Base-by-base conservation (phyloP, 1,140 invertebrate genomes). In the Anastrepha obliqua region DNA sequence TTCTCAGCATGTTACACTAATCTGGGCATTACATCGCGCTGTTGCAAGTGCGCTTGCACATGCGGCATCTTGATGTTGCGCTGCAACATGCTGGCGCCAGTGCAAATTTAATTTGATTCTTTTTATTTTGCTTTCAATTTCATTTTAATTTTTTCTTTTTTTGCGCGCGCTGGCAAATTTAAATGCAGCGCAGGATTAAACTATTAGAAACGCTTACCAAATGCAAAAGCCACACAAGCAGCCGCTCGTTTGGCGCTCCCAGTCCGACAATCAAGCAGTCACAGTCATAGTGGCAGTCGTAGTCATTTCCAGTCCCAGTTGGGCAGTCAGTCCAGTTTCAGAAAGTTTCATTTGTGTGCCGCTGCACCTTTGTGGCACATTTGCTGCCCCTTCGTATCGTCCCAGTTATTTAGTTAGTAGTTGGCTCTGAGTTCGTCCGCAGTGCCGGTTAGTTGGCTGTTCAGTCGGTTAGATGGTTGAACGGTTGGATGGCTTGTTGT, bases 121-220 rank as follows among this genome's bases (percentile, higher is more conserved):
- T 70, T 42, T 55, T 55, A 2, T 81, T 81, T 55, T 81, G 47
- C 74, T 81, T 81, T 81, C 74, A 81, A 81, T 81, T 81, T 81
- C 47, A 29, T 29, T 81, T 0, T 29, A 20, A 1, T 55, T 51
- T 55, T 20, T 55, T 7, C 20, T 0, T 58, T 81, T 17, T 9
- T 55, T 81, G 74, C 29, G 29, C 29, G 29, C 29, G 29, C 74
- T 55, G 47, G 74, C 47, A 55, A 81, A 81, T 81, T 81, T 81
- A 81, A 81, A 81, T 81, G 44, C 74, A 81, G n/a, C 74, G 47
- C 74, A 29, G n/a, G 74, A 81, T 81, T 81, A 81, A 81, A 81
- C 74, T 81, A 81, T 81, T 81, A 81, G 74, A 81, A 81, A 81
- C 74, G 74, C 74, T 81, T 81, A 81, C 74, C 74, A 81, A 81